Conservation (phyloP, 2,113 vertebrate species). For the Parus major region DNA sequence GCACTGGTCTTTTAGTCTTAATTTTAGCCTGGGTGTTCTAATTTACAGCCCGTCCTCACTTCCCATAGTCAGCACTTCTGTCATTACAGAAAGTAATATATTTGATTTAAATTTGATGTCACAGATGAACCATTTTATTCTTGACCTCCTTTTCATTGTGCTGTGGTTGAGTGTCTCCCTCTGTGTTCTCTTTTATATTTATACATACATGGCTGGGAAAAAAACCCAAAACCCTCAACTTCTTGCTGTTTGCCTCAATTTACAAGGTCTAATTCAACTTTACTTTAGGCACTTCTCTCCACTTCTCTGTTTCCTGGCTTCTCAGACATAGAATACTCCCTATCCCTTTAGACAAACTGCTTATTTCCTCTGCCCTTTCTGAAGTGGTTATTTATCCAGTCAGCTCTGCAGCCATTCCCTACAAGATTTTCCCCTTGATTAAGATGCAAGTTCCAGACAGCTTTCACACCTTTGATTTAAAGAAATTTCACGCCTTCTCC, state of each 20-base stretch:
- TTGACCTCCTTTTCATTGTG: not conserved
- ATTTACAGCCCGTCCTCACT: not conserved
- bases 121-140: not conserved
- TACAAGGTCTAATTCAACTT: not conserved
- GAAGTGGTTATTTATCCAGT: constrained; percentile 37
- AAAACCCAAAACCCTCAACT: not conserved
- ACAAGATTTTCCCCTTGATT: constrained; percentile 55
- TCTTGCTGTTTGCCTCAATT: not conserved
- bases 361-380: constrained; percentile 25
- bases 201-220: not conserved
- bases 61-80: not conserved
- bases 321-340: not conserved
- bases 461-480: constrained; percentile 69
- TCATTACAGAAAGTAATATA: not conserved
- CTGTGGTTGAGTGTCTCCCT: not conserved
- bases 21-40: not conserved
- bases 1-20: not conserved
- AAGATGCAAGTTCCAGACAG: constrained; percentile 62
- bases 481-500: constrained; percentile 67
- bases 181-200: not conserved
- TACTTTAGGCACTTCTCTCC: not conserved
- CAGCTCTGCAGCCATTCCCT: constrained; percentile 13
- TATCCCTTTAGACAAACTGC: not conserved
- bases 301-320: not conserved
- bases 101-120: not conserved